A percentile compares a stretch with the other conserved stretches of the same genome.
phyloP scores from a whole-genome alignment of 2,113 vertebrate genomes.

The Rhegmatorhina hoffmannsi region DNA sequence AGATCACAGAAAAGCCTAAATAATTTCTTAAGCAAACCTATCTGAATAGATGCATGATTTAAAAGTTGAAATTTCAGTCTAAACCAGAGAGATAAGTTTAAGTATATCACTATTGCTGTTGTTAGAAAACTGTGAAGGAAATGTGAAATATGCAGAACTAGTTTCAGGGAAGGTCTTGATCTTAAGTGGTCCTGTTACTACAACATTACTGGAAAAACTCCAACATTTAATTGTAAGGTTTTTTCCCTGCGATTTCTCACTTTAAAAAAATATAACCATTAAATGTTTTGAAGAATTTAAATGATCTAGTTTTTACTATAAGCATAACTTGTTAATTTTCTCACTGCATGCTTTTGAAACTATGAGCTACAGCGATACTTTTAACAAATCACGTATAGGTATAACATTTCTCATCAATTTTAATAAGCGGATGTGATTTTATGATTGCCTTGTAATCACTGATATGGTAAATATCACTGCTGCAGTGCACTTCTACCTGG shows the following conservation, averaged over 20 bases:
- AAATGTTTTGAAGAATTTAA: neutral
- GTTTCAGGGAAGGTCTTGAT: neutral
- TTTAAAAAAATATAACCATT: neutral
- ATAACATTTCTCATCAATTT: slow-evolving; percentile 15
- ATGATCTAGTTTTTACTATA: neutral
- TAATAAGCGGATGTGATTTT: slow-evolving; percentile 20
- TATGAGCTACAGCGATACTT: neutral
- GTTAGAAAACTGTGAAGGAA: neutral
- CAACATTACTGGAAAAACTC: neutral
- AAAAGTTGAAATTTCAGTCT: neutral
- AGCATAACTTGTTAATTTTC: neutral
- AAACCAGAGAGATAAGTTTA: neutral
- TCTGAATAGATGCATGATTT: neutral
- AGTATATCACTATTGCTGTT: neutral
- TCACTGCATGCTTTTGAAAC: neutral
- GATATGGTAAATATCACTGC: slow-evolving; percentile 39
- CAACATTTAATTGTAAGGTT: neutral
- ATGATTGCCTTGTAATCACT: slow-evolving; percentile 49
- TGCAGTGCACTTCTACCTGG: neutral
- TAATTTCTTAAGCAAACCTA: neutral
- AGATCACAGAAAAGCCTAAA: neutral
- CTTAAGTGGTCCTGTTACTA: neutral
- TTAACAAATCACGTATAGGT: neutral
- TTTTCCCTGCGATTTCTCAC: neutral
- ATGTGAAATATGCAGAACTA: neutral